Base-by-base conservation (phyloP, 1,140 invertebrate genomes). In the Whitmania pigra region DNA sequence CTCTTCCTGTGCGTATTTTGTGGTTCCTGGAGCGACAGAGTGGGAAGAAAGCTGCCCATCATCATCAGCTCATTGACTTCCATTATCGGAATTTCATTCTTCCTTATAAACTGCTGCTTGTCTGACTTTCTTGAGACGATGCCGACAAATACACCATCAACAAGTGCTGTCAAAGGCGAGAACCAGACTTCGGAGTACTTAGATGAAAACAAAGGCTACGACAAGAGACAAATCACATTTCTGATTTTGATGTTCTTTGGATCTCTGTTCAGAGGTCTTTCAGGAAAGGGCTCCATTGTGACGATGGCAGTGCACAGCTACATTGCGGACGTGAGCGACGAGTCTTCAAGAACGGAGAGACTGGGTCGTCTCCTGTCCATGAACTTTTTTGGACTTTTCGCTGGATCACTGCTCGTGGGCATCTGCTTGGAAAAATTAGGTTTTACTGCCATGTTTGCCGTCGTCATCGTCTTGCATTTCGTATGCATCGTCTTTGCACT, bases 281-380 rank as follows among this genome's bases (percentile, higher is more conserved):
- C 80, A 67, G 80, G 81, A 0, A 80, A 81, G 72, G 78, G 77
- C 53, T 76, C 80, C 0, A 76, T 82, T 0, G 79, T 82, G 6
- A 80, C 78, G 11, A 82, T 82, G 80, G 80, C 79, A 2, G 78
- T 79, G 3, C 78, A 81, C 74, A 81, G 80, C 63, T 79, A 81
- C 70, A 76, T 78, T n/a, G 74, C 78, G 0, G 81, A 82, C 69
- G 77, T 77, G 18, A 78, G 77, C 11, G 53, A 36, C 22, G 43
- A 49, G 25, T 53, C 55, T 2, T 49, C 60, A 22, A 69, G 71
- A 43, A 72, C 71, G 11, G 22, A 53, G 7, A 68, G 67, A 40
- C 43, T 72, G 20, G 66, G 57, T 43, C 15, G 57, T 25, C 74
- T 82, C 0, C 71, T 81, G 49, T 79, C 78, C 7, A 82, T 81